phyloP scores from a whole-genome alignment of 2,888 invertebrate genomes.

The Cyaniris semiargus region DNA sequence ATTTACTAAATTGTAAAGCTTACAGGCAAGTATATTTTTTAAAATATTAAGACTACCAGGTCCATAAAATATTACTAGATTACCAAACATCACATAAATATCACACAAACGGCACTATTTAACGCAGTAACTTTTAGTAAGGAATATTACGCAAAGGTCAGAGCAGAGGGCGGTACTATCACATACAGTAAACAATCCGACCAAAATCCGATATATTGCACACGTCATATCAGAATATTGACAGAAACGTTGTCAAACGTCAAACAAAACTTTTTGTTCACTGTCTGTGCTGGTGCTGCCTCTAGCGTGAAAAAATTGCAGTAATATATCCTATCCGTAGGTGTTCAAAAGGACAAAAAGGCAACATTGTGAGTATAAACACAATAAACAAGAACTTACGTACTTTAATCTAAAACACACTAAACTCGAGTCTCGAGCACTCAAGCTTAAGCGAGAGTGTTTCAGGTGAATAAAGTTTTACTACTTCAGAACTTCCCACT shows the following conservation, averaged over 20 bases:
- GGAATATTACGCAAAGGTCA: no score
- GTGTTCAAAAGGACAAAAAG: no score
- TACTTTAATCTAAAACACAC: not conserved
- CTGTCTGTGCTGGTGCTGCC: no score
- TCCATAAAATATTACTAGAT: not conserved
- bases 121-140: not conserved
- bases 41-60: not conserved
- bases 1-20: not conserved
- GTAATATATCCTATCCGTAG: no score
- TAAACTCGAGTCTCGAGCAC: not conserved
- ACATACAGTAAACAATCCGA: no score
- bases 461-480: not conserved
- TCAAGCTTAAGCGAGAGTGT: not conserved
- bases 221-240: no score
- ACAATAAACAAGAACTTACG: not conserved
- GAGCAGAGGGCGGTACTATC: no score
- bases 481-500: not conserved
- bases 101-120: not conserved
- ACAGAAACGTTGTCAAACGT: no score
- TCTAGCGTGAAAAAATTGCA: no score
- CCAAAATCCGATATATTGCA: no score
- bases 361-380: not conserved
- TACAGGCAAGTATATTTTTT: conserved; percentile 6
- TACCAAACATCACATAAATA: not conserved
- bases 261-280: no score